These are phyloP conservation scores for Apostichopus californicus DNA, from an alignment of 35 echinoderm and acorn worm species.

Conservation along the genomic window DNA sequence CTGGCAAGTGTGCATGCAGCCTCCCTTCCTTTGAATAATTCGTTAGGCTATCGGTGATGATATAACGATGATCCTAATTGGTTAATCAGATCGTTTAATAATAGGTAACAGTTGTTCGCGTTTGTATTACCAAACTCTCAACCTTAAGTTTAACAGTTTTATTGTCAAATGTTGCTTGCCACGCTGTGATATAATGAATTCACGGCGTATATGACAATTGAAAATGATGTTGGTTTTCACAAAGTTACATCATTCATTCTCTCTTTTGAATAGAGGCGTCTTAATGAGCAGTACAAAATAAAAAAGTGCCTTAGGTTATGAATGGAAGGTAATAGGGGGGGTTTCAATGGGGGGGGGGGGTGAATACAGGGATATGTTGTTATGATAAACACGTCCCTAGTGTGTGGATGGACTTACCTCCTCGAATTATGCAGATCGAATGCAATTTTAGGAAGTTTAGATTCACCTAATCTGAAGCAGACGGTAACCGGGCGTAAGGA, in stretches of 20 bases:
- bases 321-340: too few species aligned
- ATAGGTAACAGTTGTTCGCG: background rate
- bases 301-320: background rate
- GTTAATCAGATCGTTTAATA: constrained; percentile 18
- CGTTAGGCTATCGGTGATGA: background rate
- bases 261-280: background rate
- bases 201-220: constrained; percentile 9
- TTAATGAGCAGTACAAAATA: background rate
- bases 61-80: constrained; percentile 3
- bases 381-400: too few species aligned
- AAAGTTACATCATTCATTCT: background rate
- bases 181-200: background rate
- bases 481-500: too few species aligned
- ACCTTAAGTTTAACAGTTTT: background rate
- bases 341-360: too few species aligned
- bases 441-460: too few species aligned
- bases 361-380: too few species aligned
- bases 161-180: background rate
- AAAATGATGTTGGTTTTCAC: constrained; percentile 3
- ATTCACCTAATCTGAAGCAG: too few species aligned
- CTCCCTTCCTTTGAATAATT: background rate
- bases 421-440: too few species aligned
- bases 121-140: background rate
- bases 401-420: too few species aligned
- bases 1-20: background rate